phyloP scores from a whole-genome alignment of 2,113 vertebrate genomes.

The Nansenia antarctica region DNA sequence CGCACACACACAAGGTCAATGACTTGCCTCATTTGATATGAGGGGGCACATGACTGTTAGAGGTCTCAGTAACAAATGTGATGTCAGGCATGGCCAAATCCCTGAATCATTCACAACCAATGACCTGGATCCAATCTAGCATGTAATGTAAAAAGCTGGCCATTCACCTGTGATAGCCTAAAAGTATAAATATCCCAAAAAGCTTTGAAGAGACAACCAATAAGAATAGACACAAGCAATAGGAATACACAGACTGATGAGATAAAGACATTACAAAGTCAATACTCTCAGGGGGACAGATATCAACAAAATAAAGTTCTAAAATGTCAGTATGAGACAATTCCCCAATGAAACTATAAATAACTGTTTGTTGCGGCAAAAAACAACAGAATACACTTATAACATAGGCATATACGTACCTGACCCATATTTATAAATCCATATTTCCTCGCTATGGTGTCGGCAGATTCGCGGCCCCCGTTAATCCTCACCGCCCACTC shows the following conservation, averaged over 20 bases:
- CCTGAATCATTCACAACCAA: background rate
- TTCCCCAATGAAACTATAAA: no score
- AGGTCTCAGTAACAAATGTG: background rate
- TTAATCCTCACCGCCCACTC: conserved; percentile 89
- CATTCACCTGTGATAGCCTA: conserved; percentile 10
- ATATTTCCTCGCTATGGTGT: conserved; percentile 86
- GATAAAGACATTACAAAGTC: no score
- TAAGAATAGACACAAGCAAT: background rate
- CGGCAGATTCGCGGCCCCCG: conserved; percentile 77
- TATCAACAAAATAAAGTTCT: no score
- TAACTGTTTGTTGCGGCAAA: no score
- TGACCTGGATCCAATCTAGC: conserved; percentile 4
- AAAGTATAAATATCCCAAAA: no score
- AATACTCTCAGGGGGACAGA: no score
- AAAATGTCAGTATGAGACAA: no score
- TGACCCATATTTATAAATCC: conserved; percentile 91
- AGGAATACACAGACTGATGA: background rate
- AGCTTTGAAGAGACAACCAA: background rate
- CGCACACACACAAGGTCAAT: background rate
- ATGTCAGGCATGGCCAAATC: background rate
- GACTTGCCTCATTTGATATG: background rate
- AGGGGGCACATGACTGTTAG: background rate
- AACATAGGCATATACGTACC: no score
- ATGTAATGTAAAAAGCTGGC: conserved; percentile 19
- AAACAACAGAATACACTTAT: no score